Evolutionary conservation across 2,888 invertebrate species (phyloP).

Genomic region (Hydropsyche betteni): DNA sequence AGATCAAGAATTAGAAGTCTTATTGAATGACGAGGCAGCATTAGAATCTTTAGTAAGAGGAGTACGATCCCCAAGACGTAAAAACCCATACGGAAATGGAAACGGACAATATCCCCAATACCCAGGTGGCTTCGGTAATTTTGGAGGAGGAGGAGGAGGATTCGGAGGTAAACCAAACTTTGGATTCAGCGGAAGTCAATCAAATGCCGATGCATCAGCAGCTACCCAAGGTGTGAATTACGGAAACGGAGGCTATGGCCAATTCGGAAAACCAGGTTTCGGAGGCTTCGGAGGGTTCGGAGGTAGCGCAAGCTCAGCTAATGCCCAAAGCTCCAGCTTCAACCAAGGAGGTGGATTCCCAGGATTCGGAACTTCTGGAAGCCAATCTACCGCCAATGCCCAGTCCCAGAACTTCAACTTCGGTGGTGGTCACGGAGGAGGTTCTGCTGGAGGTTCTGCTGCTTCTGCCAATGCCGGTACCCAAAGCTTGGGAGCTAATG

Average conservation of each 20-base stretch:
- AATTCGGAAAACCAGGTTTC: constrained; percentile 39
- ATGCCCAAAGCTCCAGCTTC: constrained; percentile 48
- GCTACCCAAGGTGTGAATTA: constrained; percentile 35
- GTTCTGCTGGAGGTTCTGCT: constrained; percentile 42
- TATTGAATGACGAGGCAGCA: constrained; percentile 39
- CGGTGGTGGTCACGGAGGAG: constrained; percentile 41
- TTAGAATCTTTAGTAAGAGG: constrained; percentile 21
- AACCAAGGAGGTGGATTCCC: constrained; percentile 50
- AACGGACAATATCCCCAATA: constrained; percentile 35
- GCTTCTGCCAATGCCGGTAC: constrained; percentile 50
- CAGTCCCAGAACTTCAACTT: constrained; percentile 48
- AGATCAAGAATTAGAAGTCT: constrained; percentile 45
- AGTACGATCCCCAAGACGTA: constrained; percentile 42
- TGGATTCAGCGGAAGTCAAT: constrained; percentile 35
- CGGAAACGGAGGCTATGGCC: constrained; percentile 39
- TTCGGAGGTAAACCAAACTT: constrained; percentile 37
- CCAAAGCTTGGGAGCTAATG: constrained; percentile 44
- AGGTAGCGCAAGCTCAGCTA: constrained; percentile 47
- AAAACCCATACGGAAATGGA: constrained; percentile 14
- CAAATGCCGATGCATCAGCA: constrained; percentile 39
- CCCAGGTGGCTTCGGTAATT: not conserved
- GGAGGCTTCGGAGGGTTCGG: constrained; percentile 42
- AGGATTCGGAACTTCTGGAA: constrained; percentile 45
- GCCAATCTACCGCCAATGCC: constrained; percentile 48
- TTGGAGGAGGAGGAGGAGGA: not conserved